phyloP scores from a whole-genome alignment of 2,113 vertebrate species.

The Silurus asotus region DNA sequence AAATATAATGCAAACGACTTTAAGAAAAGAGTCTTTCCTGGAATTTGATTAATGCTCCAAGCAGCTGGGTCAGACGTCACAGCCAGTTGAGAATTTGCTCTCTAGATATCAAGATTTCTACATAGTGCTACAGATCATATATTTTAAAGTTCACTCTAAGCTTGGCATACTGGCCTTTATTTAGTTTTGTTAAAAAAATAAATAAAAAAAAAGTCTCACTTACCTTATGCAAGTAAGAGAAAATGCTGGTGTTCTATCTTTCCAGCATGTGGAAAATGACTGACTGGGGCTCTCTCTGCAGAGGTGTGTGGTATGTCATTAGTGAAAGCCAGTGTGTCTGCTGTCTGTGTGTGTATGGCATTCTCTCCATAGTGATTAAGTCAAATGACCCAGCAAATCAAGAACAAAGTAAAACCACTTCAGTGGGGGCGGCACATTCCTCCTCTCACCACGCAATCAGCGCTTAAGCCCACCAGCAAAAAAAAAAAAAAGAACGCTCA shows the following conservation, averaged over 20 bases:
- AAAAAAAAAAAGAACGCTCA: slow-evolving; percentile 4
- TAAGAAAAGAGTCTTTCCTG: slow-evolving; percentile 45
- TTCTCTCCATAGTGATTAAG: slow-evolving; percentile 52
- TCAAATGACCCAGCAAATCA: slow-evolving; percentile 46
- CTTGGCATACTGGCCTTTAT: background rate
- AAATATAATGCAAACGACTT: background rate
- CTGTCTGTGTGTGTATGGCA: slow-evolving; percentile 27
- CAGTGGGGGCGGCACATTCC: slow-evolving; percentile 45
- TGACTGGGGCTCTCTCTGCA: slow-evolving; percentile 15
- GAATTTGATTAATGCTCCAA: slow-evolving; percentile 59
- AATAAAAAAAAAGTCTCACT: background rate
- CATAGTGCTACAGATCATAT: background rate
- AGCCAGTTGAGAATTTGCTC: background rate
- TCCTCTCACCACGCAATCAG: slow-evolving; percentile 51
- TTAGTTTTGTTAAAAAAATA: slow-evolving; percentile 8
- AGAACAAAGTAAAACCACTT: slow-evolving; percentile 57
- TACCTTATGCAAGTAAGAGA: background rate
- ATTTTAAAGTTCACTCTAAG: background rate
- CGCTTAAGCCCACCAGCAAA: slow-evolving; percentile 28
- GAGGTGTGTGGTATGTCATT: slow-evolving; percentile 46
- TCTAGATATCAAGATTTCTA: background rate
- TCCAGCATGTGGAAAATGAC: slow-evolving; percentile 14
- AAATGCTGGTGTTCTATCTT: slow-evolving; percentile 20
- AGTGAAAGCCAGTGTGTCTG: slow-evolving; percentile 41
- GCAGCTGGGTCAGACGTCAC: background rate